phyloP scores from a whole-genome alignment of 2,888 invertebrate genomes.

The Coronaproctus castanopsis region DNA sequence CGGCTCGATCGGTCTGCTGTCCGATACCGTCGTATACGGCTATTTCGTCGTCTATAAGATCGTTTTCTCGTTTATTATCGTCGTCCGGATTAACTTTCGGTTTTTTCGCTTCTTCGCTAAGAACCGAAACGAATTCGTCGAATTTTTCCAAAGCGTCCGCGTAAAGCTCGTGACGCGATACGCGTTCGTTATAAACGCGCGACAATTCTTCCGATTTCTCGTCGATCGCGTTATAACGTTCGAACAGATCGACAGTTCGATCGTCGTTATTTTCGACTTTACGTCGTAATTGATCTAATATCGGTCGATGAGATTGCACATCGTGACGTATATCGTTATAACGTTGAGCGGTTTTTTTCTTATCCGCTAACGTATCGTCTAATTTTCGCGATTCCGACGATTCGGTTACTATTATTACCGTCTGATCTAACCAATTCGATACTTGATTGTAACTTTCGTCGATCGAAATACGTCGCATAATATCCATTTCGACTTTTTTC shows the following conservation, averaged over 20 bases:
- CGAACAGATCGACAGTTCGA: neutral
- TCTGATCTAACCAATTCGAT: conserved; percentile 63
- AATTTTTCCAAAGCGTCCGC: conserved; percentile 61
- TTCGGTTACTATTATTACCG: conserved; percentile 31
- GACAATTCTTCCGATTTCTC: conserved; percentile 45
- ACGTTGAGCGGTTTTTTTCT: conserved; percentile 65
- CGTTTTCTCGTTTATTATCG: no score
- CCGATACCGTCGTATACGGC: conserved; percentile 52
- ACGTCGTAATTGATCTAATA: conserved; percentile 61
- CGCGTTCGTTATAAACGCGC: conserved; percentile 43
- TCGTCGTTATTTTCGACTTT: conserved; percentile 33
- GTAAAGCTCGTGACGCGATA: conserved; percentile 61
- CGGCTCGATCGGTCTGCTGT: conserved; percentile 49
- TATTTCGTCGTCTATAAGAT: conserved; percentile 55
- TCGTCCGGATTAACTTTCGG: conserved; percentile 49
- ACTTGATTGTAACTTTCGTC: conserved; percentile 79
- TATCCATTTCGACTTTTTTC: conserved; percentile 68
- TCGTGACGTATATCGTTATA: conserved; percentile 66
- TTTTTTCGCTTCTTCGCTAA: conserved; percentile 56
- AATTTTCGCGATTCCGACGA: conserved; percentile 29
- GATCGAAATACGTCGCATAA: conserved; percentile 78
- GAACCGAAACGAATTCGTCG: conserved; percentile 58
- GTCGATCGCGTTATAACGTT: conserved; percentile 33
- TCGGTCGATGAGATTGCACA: conserved; percentile 62
- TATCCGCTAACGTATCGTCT: conserved; percentile 63